Base-by-base conservation (phyloP, 2,888 invertebrate genomes). In the Gasteruption jaculator region DNA sequence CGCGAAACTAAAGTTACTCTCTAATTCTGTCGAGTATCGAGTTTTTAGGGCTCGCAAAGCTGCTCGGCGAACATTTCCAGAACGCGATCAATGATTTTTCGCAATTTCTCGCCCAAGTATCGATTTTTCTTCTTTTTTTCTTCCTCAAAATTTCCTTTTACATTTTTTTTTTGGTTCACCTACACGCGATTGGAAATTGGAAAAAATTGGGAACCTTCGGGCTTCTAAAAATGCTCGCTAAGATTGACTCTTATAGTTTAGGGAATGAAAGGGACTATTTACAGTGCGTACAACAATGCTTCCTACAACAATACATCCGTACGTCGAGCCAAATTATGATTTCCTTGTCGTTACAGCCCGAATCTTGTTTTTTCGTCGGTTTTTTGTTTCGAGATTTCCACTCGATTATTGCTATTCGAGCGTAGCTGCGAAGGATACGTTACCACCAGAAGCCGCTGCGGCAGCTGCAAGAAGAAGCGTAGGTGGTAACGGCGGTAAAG, bases 351-450 rank as follows among this genome's bases (percentile, higher is more conserved):
- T 4, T 26, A 26, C 26, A 26, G 26, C 26, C 14, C 26, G 10
- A 20, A 18, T 15, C 24, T 7, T 22, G 24, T 22, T 22, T 22
- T 22, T 22, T n/a, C n/a, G 7, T 8, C n/a, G 24, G 7, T 8
- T 22, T 22, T 22, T 22, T 22, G 7, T 27, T 7, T 27, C 12
- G n/a, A 27, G n/a, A 11, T 22, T 30, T 10, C 4, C 30, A 4
- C 16, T 6, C 10, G 30, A 12, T 5, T 6, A 16, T 8, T 12
- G 12, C 47, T 63, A 69, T 50, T 70, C 67, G 52, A 69, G 66
- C 41, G 69, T 69, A 42, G 69, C 64, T 24, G 70, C 70, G 48
- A 70, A 70, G 41, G 70, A 70, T 46, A 70, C 63, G 51, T 70
- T 70, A 41, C 65, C 61, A 33, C 61, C 61, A 26, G 67, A 59